Evolutionary conservation across 1,140 invertebrate genomes (phyloP).

Genomic region (Danaus melanippus): DNA sequence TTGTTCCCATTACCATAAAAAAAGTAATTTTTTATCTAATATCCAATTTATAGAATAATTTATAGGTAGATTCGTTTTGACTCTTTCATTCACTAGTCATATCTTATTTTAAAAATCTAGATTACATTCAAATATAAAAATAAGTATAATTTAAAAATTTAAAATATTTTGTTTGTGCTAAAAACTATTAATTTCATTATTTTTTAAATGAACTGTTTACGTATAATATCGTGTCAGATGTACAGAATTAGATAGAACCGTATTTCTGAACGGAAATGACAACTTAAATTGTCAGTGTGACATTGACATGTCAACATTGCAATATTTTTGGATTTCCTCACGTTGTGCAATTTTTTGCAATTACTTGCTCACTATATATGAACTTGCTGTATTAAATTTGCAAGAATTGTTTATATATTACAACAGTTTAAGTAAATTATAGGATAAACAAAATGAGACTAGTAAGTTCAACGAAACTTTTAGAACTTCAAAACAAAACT

Average conservation of each 20-base stretch:
- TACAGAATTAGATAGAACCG: background rate
- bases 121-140: no score
- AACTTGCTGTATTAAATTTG: conserved; percentile 12
- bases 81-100: no score
- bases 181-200: no score
- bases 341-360: conserved; percentile 53
- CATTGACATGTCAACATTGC: conserved; percentile 17
- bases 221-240: background rate
- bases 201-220: background rate
- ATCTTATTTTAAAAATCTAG: no score
- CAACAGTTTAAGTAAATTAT: conserved; percentile 3
- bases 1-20: no score
- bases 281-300: conserved; percentile 8
- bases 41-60: no score
- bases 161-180: no score
- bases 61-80: no score
- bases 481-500: conserved; percentile 79
- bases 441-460: conserved; percentile 68
- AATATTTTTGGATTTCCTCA: conserved; percentile 38
- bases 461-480: conserved; percentile 73
- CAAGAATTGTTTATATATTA: conserved; percentile 3
- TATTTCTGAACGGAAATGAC: background rate
- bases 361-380: conserved; percentile 24
- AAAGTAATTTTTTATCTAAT: no score
- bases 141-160: no score